Conservation (phyloP, 2,797 vertebrate genomes). For the Tarsius wallacei region DNA sequence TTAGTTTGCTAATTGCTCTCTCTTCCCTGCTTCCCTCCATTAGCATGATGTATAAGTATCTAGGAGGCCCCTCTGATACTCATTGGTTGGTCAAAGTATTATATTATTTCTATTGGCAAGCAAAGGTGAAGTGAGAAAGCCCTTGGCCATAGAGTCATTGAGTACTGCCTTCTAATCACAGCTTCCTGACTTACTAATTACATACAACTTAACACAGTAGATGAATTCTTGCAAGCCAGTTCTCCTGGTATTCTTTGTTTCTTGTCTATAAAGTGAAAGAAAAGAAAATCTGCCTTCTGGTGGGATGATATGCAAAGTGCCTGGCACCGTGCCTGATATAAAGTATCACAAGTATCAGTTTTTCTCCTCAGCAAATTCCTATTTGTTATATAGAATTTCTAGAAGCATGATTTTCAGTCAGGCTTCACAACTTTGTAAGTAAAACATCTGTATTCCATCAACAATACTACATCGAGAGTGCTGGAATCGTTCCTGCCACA, state of each 20-base stretch:
- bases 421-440: neutral
- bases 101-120: conserved; percentile 30
- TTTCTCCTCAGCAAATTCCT: neutral
- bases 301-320: neutral
- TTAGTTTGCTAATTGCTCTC: conserved; percentile 69
- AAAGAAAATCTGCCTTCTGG: neutral
- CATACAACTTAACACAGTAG: neutral
- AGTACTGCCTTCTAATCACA: neutral
- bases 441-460: neutral
- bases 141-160: neutral
- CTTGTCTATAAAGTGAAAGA: neutral
- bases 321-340: neutral
- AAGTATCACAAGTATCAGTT: neutral
- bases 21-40: conserved; percentile 9
- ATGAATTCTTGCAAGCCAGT: neutral
- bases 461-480: neutral
- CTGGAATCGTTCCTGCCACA: neutral
- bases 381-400: neutral
- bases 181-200: neutral
- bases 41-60: conserved; percentile 18
- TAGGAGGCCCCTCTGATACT: neutral
- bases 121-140: conserved; percentile 3
- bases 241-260: neutral
- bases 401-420: neutral
- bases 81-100: neutral